These are phyloP conservation scores for Bombus balteatus DNA, from an alignment of 1,140 invertebrate species.

Conservation along the genomic window DNA sequence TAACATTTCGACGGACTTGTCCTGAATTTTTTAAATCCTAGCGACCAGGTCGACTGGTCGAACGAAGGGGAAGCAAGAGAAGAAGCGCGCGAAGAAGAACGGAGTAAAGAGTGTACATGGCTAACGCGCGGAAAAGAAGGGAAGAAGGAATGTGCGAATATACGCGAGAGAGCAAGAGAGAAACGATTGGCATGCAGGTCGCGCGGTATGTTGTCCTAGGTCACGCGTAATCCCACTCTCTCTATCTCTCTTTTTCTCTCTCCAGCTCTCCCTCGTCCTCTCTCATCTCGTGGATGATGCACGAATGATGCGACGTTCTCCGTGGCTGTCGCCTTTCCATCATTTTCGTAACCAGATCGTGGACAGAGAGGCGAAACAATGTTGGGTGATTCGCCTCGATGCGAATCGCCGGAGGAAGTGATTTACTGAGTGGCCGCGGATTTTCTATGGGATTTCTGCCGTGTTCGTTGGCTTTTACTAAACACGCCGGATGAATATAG, in stretches of 20 bases:
- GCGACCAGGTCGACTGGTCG: background rate
- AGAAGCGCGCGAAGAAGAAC: background rate
- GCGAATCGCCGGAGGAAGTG: background rate
- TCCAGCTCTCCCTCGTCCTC: constrained; percentile 8
- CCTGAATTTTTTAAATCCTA: background rate
- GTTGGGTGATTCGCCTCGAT: background rate
- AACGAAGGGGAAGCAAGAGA: background rate
- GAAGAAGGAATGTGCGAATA: constrained; percentile 64
- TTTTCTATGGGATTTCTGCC: constrained; percentile 36
- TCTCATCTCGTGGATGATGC: constrained; percentile 28
- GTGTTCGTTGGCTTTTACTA: constrained; percentile 43
- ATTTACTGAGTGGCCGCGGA: constrained; percentile 21
- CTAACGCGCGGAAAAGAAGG: constrained; percentile 45
- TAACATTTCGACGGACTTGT: background rate
- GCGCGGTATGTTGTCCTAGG: constrained; percentile 82
- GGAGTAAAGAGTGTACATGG: constrained; percentile 17
- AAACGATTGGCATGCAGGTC: constrained; percentile 81
- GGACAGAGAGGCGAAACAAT: background rate
- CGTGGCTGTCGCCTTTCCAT: constrained; percentile 41
- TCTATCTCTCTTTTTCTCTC: background rate
- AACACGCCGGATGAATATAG: constrained; percentile 48
- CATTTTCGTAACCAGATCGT: constrained; percentile 58
- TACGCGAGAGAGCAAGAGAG: constrained; percentile 73
- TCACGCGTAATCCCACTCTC: constrained; percentile 77
- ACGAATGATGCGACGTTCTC: constrained; percentile 2